phyloP scores from a whole-genome alignment of 2,113 vertebrate genomes.

The Peromyscus leucopus region DNA sequence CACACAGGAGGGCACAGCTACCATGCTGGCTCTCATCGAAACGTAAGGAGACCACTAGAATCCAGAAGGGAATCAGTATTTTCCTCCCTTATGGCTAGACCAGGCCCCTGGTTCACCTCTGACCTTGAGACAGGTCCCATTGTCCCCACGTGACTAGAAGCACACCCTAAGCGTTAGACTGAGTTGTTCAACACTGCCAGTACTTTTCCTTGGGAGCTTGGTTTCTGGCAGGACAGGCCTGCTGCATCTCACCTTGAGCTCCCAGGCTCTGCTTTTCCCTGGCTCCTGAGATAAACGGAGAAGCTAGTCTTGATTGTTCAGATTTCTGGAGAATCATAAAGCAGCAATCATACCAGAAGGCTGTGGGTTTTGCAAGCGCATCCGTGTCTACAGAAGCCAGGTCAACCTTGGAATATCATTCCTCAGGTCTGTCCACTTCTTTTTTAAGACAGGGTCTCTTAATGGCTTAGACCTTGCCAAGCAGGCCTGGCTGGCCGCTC shows the following conservation, averaged over 20 bases:
- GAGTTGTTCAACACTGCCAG: neutral
- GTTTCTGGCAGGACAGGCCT: neutral
- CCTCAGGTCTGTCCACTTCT: neutral
- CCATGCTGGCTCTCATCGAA: constrained; percentile 70
- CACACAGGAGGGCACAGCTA: constrained; percentile 66
- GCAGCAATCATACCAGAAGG: neutral
- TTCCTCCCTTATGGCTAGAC: neutral
- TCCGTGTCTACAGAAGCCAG: neutral
- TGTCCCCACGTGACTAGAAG: neutral
- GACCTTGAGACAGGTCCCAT: neutral
- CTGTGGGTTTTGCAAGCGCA: neutral
- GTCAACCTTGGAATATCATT: no score
- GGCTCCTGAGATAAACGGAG: neutral
- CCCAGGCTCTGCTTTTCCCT: neutral
- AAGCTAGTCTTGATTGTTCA: neutral
- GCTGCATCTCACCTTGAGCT: neutral
- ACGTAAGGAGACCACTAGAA: neutral
- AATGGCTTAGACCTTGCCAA: neutral
- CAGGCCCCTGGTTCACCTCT: neutral
- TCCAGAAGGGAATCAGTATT: no score
- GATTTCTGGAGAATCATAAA: neutral
- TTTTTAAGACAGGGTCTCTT: no score
- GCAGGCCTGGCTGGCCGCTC: neutral
- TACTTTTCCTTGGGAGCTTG: neutral
- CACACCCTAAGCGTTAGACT: neutral